These are phyloP conservation scores for Anomalospiza imberbis DNA, from an alignment of 2,797 vertebrate species.

Conservation along the genomic window DNA sequence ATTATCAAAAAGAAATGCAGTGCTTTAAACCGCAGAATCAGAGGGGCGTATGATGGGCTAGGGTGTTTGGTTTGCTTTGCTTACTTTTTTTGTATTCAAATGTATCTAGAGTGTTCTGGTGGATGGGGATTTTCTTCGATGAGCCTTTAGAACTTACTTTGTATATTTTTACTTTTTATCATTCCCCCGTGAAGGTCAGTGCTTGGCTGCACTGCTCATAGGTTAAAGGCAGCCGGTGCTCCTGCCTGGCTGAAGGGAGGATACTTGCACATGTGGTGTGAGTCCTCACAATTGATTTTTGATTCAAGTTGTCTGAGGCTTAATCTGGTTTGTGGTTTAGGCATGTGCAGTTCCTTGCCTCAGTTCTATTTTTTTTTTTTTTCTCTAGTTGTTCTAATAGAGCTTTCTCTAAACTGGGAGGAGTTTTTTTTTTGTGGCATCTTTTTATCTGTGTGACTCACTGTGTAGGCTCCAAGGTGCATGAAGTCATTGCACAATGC, in stretches of 20 bases:
- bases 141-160: neutral
- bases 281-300: neutral
- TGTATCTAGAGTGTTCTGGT: neutral
- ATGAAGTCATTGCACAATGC: neutral
- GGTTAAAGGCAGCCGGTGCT: neutral
- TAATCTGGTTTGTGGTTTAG: slow-evolving; percentile 11
- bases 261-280: neutral
- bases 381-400: rapidly evolving
- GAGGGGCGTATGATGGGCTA: neutral
- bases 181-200: neutral
- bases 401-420: neutral
- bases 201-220: neutral
- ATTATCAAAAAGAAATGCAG: neutral
- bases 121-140: neutral
- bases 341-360: neutral
- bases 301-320: neutral
- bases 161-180: neutral
- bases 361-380: neutral
- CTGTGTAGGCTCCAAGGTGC: neutral
- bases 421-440: neutral
- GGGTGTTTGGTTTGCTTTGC: neutral
- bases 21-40: neutral
- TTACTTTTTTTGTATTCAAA: neutral
- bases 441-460: neutral
- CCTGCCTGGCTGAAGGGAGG: neutral